Percentiles rank a stretch among this genome's conserved stretches.
Evolutionary conservation across 2,888 invertebrate species (phyloP).

Genomic region (Sussaba pulchella): DNA sequence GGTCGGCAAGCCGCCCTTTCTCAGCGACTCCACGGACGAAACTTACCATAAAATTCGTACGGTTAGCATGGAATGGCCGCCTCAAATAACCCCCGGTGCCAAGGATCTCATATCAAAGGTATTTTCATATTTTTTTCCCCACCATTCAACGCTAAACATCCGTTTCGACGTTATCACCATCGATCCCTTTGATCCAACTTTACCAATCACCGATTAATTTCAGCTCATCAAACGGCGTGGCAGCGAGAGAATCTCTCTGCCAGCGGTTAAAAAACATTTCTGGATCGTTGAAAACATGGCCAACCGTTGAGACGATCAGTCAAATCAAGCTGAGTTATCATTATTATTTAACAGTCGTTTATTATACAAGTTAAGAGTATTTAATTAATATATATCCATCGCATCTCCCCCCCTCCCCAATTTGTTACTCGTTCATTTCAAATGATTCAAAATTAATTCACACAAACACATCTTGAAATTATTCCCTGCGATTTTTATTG

Average conservation of each 20-base stretch:
- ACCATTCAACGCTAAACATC: too few relatives aligned
- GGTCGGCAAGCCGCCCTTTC: slow-evolving; percentile 97
- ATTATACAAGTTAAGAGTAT: too few relatives aligned
- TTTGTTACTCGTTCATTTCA: too few relatives aligned
- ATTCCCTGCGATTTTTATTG: not conserved
- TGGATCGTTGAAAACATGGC: slow-evolving; percentile 70
- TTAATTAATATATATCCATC: too few relatives aligned
- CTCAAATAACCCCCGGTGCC: slow-evolving; percentile 88
- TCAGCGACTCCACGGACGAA: slow-evolving; percentile 89
- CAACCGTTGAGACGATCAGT: not conserved
- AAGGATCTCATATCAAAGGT: slow-evolving; percentile 92
- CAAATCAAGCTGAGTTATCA: not conserved
- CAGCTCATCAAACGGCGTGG: slow-evolving; percentile 69
- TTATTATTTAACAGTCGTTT: too few relatives aligned
- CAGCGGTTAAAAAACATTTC: slow-evolving; percentile 68
- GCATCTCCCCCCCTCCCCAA: too few relatives aligned
- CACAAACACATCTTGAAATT: too few relatives aligned
- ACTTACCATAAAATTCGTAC: slow-evolving; percentile 90
- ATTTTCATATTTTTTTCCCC: slow-evolving; percentile 56
- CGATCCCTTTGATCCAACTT: not conserved
- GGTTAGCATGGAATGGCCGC: slow-evolving; percentile 89
- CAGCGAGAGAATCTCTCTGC: slow-evolving; percentile 66
- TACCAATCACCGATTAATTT: slow-evolving; percentile 24
- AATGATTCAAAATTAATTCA: too few relatives aligned
- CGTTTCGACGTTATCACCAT: too few relatives aligned